phyloP scores from a whole-genome alignment of 2,797 vertebrate genomes.

The Eulemur mongoz region DNA sequence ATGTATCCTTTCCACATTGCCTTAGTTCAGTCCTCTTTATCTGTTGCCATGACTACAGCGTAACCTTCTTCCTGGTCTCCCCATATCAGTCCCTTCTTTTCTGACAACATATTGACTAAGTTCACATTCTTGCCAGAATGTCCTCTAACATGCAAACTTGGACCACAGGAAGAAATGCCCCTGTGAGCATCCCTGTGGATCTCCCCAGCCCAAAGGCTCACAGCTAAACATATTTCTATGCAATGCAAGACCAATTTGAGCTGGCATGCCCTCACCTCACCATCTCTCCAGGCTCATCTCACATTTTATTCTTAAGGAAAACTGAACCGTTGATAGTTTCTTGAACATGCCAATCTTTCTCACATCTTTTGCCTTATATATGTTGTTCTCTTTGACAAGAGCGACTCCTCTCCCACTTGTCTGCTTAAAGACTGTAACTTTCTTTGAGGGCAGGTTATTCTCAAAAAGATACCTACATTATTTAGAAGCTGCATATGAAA shows the following conservation, averaged over 20 bases:
- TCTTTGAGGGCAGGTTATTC: slow-evolving; percentile 55
- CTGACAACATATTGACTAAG: slow-evolving; percentile 23
- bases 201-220: neutral
- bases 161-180: neutral
- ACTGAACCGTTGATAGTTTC: neutral
- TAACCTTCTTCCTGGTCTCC: slow-evolving; percentile 32
- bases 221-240: neutral
- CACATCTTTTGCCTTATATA: neutral
- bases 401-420: neutral
- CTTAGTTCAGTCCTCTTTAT: slow-evolving; percentile 24
- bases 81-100: neutral
- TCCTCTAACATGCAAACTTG: neutral
- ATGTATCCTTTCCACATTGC: neutral
- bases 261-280: neutral
- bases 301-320: slow-evolving; percentile 8
- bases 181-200: neutral
- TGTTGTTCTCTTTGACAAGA: neutral
- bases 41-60: slow-evolving; percentile 66
- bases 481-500: neutral
- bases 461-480: neutral
- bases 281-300: neutral
- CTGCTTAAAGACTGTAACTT: slow-evolving; percentile 63
- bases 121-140: neutral
- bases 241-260: neutral
- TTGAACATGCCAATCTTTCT: neutral